Base-by-base conservation (phyloP, 1,140 invertebrate genomes). In the Ptiloglossa arizonensis region DNA sequence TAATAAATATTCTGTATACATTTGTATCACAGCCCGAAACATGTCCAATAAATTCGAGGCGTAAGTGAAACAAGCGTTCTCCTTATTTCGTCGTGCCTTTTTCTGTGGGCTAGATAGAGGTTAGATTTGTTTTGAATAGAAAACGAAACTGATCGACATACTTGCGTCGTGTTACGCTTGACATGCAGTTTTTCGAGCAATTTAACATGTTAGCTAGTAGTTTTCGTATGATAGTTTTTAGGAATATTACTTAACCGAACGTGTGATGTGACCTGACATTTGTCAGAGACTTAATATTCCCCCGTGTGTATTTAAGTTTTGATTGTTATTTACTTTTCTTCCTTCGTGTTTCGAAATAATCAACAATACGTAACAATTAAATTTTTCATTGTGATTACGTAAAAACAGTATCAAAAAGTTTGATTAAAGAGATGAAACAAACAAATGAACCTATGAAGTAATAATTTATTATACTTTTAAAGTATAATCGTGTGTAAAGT, bases 11-110 rank as follows among this genome's bases (percentile, higher is more conserved):
- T 82, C 72, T 79, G 68, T 76, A 82, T 87, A 89, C 75, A 84
- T 87, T 89, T 87, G 72, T 86, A 85, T 78, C 59, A 80, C 48
- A 71, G 57, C 66, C 52, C 59, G 54, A 86, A 85, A 76, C 78
- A 93, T 95, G 94, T 94, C 94, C 81, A 95, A 94, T 91, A 95
- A 95, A 94, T 95, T 94, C 80, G 94, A 95, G 77, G 93, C 94
- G 94, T 95, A 94, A 94, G 94, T 93, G 79, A 80, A 78, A 76
- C 22, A 54, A 79, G 60, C 27, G 56, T 83, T 77, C 22, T 57
- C 41, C 54, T 68, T 76, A 83, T 76, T 64, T 71, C 50, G 57
- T 85, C 66, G 67, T 80, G 50, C 54, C 54, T 73, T 60, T 81
- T 32, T 70, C 11, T 69, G 41, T 38, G 41, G n/a, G 41, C 48